Evolutionary conservation across 2,888 invertebrate genomes (phyloP).

Genomic region (Drosophila lutescens): DNA sequence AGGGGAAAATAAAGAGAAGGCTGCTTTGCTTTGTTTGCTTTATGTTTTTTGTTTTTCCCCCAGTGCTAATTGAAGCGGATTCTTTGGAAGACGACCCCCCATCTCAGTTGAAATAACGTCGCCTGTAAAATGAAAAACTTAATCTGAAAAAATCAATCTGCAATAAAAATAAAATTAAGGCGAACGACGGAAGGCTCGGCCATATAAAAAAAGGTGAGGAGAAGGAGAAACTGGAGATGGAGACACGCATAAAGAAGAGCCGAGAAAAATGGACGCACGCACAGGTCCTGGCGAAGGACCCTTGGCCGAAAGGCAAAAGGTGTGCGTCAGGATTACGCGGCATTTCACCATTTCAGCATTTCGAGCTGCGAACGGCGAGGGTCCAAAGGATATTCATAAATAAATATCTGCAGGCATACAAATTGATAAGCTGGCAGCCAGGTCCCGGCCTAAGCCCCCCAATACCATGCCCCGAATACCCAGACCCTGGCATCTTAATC

Average conservation of each 20-base stretch:
- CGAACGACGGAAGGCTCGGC: constrained; percentile 25
- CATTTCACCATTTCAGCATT: constrained; percentile 47
- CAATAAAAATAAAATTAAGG: constrained; percentile 78
- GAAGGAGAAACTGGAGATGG: constrained; percentile 2
- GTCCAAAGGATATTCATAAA: constrained; percentile 76
- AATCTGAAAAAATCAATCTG: constrained; percentile 77
- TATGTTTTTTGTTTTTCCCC: constrained; percentile 41
- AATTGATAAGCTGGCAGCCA: constrained; percentile 74
- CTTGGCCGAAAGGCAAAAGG: constrained; percentile 51
- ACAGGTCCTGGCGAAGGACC: constrained; percentile 22
- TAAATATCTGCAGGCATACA: constrained; percentile 78
- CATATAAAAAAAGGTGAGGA: constrained; percentile 9
- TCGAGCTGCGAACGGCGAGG: constrained; percentile 45
- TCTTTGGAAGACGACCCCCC: background rate
- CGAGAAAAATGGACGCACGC: constrained; percentile 24
- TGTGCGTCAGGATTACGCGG: constrained; percentile 75
- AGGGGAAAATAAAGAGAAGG: background rate
- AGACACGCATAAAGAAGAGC: constrained; percentile 19
- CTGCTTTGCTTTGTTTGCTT: constrained; percentile 12
- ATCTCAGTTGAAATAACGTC: background rate
- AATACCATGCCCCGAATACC: background rate
- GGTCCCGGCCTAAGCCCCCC: constrained; percentile 24
- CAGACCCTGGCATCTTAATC: constrained; percentile 69
- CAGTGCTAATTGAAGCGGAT: constrained; percentile 64
- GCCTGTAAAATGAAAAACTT: constrained; percentile 56